These are phyloP conservation scores for Ceyx margarethae DNA, from an alignment of 2,113 vertebrate species.

Conservation along the genomic window DNA sequence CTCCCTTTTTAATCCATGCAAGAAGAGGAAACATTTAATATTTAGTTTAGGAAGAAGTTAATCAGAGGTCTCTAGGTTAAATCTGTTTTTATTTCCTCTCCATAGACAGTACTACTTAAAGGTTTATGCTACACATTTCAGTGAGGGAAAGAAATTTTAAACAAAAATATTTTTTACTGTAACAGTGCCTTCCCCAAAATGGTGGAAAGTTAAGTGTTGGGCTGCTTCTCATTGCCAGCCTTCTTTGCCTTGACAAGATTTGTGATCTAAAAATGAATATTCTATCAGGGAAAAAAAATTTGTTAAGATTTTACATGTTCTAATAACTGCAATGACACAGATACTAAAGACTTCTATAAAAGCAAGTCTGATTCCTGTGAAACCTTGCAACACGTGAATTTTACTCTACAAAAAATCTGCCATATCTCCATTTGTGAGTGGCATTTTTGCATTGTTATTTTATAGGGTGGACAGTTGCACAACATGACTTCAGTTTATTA, in stretches of 20 bases:
- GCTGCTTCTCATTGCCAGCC: background rate
- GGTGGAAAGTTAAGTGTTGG: background rate
- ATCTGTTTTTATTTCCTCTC: slow-evolving; percentile 52
- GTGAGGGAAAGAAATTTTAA: background rate
- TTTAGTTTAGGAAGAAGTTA: slow-evolving; percentile 60
- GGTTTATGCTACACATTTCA: background rate
- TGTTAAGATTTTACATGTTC: slow-evolving; percentile 27
- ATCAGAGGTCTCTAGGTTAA: slow-evolving; percentile 64
- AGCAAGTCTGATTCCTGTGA: background rate
- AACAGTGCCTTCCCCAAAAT: background rate
- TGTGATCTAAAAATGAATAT: slow-evolving; percentile 42
- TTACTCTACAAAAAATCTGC: background rate
- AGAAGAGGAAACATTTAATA: slow-evolving; percentile 58
- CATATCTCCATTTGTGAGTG: background rate
- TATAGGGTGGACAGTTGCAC: background rate
- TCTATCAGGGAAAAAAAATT: slow-evolving; percentile 1
- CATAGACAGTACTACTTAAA: background rate
- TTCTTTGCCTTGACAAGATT: slow-evolving; percentile 30
- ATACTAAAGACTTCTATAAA: slow-evolving; percentile 22
- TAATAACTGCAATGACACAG: slow-evolving; percentile 32
- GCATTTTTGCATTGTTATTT: background rate
- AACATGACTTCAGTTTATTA: background rate
- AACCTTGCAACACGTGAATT: slow-evolving; percentile 8
- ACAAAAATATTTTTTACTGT: background rate
- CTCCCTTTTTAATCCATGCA: slow-evolving; percentile 61